A percentile compares a stretch with the other conserved stretches of the same genome.
Conservation (phyloP, 2,797 vertebrate species). For the Onychomys arenicola region DNA sequence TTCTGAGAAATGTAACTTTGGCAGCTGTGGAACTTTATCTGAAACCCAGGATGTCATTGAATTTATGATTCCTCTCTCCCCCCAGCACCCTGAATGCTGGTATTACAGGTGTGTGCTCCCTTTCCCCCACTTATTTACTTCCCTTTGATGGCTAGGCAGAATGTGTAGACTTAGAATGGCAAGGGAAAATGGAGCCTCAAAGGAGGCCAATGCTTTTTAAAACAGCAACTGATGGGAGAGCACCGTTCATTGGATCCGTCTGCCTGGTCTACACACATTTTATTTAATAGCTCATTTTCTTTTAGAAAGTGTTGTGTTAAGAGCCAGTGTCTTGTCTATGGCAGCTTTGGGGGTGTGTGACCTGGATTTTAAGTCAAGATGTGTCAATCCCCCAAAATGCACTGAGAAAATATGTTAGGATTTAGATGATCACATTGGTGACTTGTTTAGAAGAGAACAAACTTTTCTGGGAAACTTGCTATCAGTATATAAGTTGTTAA, state of each 20-base stretch:
- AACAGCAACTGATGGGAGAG: neutral
- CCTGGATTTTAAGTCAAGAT: neutral
- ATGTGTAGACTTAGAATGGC: neutral
- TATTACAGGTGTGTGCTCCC: neutral
- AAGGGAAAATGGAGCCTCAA: neutral
- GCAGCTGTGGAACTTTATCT: neutral
- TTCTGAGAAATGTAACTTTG: neutral
- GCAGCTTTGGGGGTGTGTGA: neutral
- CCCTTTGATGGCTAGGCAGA: neutral
- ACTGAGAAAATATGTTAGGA: neutral
- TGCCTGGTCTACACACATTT: neutral
- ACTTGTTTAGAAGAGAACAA: slow-evolving; percentile 70
- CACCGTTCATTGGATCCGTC: neutral
- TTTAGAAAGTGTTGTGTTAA: neutral
- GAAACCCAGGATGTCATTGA: neutral
- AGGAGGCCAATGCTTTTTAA: neutral
- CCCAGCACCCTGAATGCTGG: neutral
- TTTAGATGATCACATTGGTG: neutral
- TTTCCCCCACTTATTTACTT: neutral
- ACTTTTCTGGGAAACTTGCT: slow-evolving; percentile 76
- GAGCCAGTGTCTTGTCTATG: neutral
- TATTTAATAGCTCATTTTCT: neutral
- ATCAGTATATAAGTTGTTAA: slow-evolving; percentile 73
- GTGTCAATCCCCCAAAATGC: neutral
- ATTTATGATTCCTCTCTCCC: too few species aligned